Evolutionary conservation across 2,888 invertebrate genomes (phyloP).

Genomic region (Lycaena phlaeas): DNA sequence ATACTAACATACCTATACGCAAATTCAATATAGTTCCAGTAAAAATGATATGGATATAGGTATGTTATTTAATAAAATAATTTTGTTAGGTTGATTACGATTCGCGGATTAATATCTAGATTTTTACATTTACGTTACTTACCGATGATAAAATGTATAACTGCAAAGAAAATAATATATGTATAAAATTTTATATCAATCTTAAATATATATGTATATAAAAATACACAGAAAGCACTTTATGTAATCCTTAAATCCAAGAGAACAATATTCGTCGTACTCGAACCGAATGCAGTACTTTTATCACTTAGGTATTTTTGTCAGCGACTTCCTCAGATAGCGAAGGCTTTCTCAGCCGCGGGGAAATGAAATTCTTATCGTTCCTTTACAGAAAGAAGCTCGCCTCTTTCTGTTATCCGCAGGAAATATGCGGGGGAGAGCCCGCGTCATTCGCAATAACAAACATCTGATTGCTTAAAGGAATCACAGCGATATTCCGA

Average conservation of each 20-base stretch:
- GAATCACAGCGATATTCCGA: conserved; percentile 45
- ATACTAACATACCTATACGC: neutral
- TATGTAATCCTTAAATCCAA: conserved; percentile 12
- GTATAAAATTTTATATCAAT: neutral
- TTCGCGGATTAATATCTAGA: too few relatives aligned
- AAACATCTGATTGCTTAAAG: conserved; percentile 57
- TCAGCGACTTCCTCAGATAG: conserved; percentile 66
- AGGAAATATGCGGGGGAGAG: conserved; percentile 61
- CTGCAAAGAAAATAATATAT: too few relatives aligned
- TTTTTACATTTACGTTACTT: too few relatives aligned
- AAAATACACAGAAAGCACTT: too few relatives aligned
- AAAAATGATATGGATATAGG: too few relatives aligned
- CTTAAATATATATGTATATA: conserved; percentile 1
- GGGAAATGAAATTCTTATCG: conserved; percentile 75
- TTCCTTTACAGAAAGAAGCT: conserved; percentile 56
- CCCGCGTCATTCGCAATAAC: conserved; percentile 44
- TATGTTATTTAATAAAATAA: too few relatives aligned
- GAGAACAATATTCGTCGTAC: conserved; percentile 36
- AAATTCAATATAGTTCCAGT: too few relatives aligned
- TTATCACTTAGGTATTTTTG: conserved; percentile 69
- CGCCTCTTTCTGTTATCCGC: conserved; percentile 64
- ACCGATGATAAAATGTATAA: too few relatives aligned
- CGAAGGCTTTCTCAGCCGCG: conserved; percentile 49
- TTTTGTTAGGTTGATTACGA: too few relatives aligned
- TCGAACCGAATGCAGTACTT: conserved; percentile 54